Base-by-base conservation (phyloP, 2,888 invertebrate genomes). In the Ectemnius cavifrons region DNA sequence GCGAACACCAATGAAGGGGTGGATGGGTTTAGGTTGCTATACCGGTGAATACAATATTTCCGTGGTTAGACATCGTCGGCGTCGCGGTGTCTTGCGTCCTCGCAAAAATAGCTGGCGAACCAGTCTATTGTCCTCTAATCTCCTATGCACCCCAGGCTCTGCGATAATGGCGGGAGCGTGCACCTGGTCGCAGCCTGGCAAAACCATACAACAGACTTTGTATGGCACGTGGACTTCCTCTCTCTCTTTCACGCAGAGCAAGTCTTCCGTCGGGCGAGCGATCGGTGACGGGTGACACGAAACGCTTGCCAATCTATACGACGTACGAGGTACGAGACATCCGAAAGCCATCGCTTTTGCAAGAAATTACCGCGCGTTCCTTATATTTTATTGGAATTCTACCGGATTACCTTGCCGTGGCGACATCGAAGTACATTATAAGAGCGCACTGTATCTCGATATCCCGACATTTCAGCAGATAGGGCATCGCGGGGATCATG, bases 161-260 rank as follows among this genome's bases (percentile, higher is more conserved):
- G 67, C 63, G 72, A 77, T 82, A 82, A 82, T 81, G 72, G 75
- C 82, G 82, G 81, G 83, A 82, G 81, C 80, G 77, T 64, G 81
- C 82, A 82, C 81, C 82, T 82, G 82, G 72, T 73, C 63, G 27
- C 49, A 23, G 65, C 16, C 20, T 52, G 16, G 28, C 61, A 49
- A 63, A 81, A 68, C 52, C 52, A 14, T 66, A 58, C 46, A 46
- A 61, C 49, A 37, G 46, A 70, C 62, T 57, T 37, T 37, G 37
- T 63, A 68, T 63, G 52, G 59, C 66, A 59, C 60, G 63, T 52
- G 57, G 18, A 47, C 58, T 67, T 49, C 45, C 8, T 11, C 37
- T 37, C 37, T 37, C 37, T 37, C 37, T 37, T 11, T 4, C 49
- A 59, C 70, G 57, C n/a, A 45, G 28, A 23, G n/a, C 27, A 16